A percentile compares a stretch with the other conserved stretches of the same genome.
phyloP scores from a whole-genome alignment of 2,888 invertebrate species.

The Penaeus monodon region DNA sequence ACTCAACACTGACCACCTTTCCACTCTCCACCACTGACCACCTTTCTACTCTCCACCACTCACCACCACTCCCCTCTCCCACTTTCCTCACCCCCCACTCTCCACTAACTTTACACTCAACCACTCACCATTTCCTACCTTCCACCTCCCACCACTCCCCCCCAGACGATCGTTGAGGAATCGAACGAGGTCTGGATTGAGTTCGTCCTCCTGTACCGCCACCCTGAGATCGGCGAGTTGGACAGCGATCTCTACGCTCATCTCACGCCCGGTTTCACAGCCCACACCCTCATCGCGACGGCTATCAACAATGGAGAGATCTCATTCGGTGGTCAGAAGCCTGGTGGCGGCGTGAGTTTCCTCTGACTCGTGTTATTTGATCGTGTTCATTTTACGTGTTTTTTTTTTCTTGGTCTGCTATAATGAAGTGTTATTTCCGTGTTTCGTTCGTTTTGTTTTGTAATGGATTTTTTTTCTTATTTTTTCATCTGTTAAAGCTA shows the following conservation, averaged over 20 bases:
- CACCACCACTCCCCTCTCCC: too few relatives aligned
- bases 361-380: too few relatives aligned
- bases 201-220: constrained; percentile 40
- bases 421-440: too few relatives aligned
- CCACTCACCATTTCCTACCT: neutral
- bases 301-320: constrained; percentile 35
- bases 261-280: constrained; percentile 26
- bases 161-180: constrained; percentile 30
- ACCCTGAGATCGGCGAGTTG: constrained; percentile 23
- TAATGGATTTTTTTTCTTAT: too few relatives aligned
- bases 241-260: constrained; percentile 8
- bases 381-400: too few relatives aligned
- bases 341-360: constrained; percentile 20
- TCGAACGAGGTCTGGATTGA: constrained; percentile 32
- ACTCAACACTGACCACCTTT: too few relatives aligned
- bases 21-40: too few relatives aligned
- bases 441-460: too few relatives aligned
- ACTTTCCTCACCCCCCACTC: neutral
- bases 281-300: neutral
- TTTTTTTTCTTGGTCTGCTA: too few relatives aligned
- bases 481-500: too few relatives aligned
- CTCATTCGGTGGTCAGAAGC: neutral
- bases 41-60: neutral
- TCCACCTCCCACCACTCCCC: neutral
- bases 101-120: too few relatives aligned